Base-by-base conservation (phyloP, 2,797 vertebrate genomes). In the Luscinia megarhynchos region DNA sequence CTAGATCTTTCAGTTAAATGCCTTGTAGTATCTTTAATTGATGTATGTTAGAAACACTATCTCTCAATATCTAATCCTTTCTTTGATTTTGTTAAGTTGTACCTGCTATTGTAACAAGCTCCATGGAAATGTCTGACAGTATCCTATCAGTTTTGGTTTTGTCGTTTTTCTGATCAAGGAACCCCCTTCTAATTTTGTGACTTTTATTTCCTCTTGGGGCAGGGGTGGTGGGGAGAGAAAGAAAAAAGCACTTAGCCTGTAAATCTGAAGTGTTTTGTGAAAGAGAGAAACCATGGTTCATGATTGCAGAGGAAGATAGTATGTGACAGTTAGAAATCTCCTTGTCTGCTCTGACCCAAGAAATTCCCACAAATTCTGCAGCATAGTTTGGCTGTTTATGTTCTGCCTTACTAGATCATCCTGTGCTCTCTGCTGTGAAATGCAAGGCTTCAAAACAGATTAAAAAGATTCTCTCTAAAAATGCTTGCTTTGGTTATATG, bases 391-490 rank as follows among this genome's bases (percentile, higher is more conserved):
- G 16, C 41, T 83, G 54, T 69, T 94, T 78, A 18, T 72, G 4
- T 80, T 93, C 38, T 85, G 64, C 46, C 21, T 68, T 70, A 24
- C 40, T 69, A 29, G 40, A 75, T 72, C 53, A 55, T 57, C 40
- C 75, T 75, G 26, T 69, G 55, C 27, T 66, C 46, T 90, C 54
- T 84, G 34, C 32, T 93, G 54, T 73, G 82, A 93, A 92, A 94
- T 72, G 55, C 32, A 91, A 75, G 82, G 61, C 51, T 84, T 68
- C 22, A 55, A 73, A 89, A 75, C 41, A 36, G 40, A 84, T 89
- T 83, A 48, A 79, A 94, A 86, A 36, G 9, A 91, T 85, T 94
- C 63, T 63, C 51, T 84, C 40, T 81, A 68, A 87, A 87, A 89
- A 72, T 57, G 64, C 58, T 64, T 82, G 36, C 84, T 95, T 93